Evolutionary conservation across 2,888 invertebrate genomes (phyloP).

Genomic region (Ennomos quercinarius): DNA sequence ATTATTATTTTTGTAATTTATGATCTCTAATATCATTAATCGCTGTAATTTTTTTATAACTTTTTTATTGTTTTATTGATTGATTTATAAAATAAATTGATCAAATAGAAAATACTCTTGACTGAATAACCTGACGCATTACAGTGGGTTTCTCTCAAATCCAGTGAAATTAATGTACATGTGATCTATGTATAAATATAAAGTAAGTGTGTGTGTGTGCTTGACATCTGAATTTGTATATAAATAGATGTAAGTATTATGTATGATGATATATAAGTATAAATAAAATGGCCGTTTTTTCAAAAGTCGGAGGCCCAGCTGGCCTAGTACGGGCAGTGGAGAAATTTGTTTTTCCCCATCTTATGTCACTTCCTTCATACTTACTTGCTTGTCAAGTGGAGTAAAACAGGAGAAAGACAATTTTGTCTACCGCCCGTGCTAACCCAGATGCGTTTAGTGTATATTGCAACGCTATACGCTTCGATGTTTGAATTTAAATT

Average conservation of each 20-base stretch:
- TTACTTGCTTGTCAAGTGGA: no score
- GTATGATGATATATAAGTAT: constrained; percentile 24
- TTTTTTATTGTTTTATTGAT: constrained; percentile 1
- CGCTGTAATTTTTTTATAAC: not conserved
- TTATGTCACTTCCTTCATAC: no score
- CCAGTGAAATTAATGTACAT: constrained; percentile 18
- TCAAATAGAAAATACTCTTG: constrained; percentile 5
- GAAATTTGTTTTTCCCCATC: no score
- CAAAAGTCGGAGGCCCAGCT: not conserved
- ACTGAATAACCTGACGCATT: constrained; percentile 6
- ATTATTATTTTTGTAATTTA: constrained; percentile 5
- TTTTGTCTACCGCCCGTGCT: no score
- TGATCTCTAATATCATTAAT: constrained; percentile 9
- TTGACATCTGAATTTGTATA: constrained; percentile 21
- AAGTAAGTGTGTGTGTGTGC: not conserved
- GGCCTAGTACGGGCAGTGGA: no score
- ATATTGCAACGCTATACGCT: no score
- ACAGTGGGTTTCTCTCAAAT: not conserved
- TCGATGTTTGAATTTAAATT: no score
- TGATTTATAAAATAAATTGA: constrained; percentile 22
- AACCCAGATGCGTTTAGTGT: not conserved
- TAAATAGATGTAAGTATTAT: constrained; percentile 22
- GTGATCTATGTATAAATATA: not conserved
- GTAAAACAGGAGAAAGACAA: no score
- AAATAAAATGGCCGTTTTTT: not conserved